Percentiles rank a stretch among this genome's conserved stretches.
These are phyloP conservation scores for Vultur gryphus DNA, from an alignment of 2,797 vertebrate species.

Conservation along the genomic window DNA sequence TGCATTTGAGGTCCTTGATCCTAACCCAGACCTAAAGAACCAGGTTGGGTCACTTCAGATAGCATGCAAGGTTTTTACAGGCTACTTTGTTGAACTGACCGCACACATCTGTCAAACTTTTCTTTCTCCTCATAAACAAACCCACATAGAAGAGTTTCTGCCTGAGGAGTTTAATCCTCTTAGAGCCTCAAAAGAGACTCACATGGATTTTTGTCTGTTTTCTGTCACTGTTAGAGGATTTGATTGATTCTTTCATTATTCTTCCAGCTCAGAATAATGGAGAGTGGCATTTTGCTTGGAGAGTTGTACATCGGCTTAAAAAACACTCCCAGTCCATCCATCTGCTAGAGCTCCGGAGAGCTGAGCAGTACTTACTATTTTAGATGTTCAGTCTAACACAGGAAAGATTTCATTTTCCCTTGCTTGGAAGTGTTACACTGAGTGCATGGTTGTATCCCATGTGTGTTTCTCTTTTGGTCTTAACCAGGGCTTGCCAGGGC, in stretches of 20 bases:
- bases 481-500: not conserved
- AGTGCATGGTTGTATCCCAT: not conserved
- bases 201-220: constrained; percentile 42
- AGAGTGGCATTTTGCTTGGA: constrained; percentile 11
- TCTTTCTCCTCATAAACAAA: not conserved
- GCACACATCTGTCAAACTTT: not conserved
- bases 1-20: not conserved
- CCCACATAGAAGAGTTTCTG: not conserved
- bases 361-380: not conserved
- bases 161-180: constrained; percentile 11
- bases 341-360: not conserved
- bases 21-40: not conserved
- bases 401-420: not conserved
- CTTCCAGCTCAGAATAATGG: constrained; percentile 27
- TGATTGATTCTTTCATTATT: constrained; percentile 62
- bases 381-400: not conserved
- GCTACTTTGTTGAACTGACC: not conserved
- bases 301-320: not conserved
- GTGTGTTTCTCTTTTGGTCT: not conserved
- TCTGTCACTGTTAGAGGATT: constrained; percentile 41
- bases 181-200: not conserved
- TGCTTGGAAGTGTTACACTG: not conserved
- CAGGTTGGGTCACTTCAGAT: not conserved
- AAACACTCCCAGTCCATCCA: not conserved
- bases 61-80: not conserved